Evolutionary conservation across 2,888 invertebrate species (phyloP), one percentile per base, ranked within the genome.

Genomic region (Stomorhina lunata): DNA sequence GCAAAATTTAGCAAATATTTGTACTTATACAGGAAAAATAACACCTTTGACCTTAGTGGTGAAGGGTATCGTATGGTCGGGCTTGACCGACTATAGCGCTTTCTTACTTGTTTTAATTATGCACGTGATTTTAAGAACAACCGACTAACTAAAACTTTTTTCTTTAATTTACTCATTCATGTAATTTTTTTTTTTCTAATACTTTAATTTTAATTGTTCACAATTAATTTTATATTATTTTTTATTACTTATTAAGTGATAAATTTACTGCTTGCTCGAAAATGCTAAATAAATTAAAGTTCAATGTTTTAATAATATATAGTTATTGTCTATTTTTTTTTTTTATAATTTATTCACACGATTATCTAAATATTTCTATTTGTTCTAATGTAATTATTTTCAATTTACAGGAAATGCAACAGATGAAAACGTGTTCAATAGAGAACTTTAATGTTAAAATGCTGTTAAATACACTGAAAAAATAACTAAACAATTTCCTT

Each of bases 391-490:
- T 76, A 17, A 6, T 22, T 40, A 9, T 20, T 59, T 59, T 15
- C 15, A 59, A 76, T 68, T 76, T 12, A 50, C 15, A 76, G 76
- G 59, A 76, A 76, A 59, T 76, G 37, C 48, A 59, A 50, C 48
- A 48, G 50, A 59, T 50, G 32, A 29, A 76, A 76, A 66, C 68
- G 57, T 57, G 59, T 76, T 68, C 48, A 1, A 50, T 22, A 22
- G 10, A 22, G 55, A 55, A 25, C 25, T 3, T 10, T 7, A 48
- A 17, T 9, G 32, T 45, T 65, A n/a, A n/a, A n/a, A n/a, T n/a
- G n/a, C n/a, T 20, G 1, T 45, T 45, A 12, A 15, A 9, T 20
- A 69, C 40, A 43, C 55, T n/a, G 40, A 15, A 43, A 55, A 43
- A 37, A 37, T 12, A 7, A 10, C 3, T n/a, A 37, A 4, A 9